Evolutionary conservation across 2,797 vertebrate genomes (phyloP).

Genomic region (Sebastes oblongus): DNA sequence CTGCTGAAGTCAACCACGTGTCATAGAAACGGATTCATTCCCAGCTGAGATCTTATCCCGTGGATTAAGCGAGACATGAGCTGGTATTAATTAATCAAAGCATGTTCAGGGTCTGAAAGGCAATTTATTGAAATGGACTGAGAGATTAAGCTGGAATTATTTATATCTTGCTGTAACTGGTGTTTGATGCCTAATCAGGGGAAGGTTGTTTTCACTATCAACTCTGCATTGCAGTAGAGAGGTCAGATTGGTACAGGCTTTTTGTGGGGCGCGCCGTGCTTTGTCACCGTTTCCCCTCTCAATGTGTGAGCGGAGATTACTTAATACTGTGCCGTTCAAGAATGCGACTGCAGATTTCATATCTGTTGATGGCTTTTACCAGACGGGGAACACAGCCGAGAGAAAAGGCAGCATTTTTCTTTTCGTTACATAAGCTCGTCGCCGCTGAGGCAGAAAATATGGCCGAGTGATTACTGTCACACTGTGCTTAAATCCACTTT

Average conservation of each 20-base stretch:
- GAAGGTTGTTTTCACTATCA: constrained; percentile 40
- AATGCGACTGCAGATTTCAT: constrained; percentile 50
- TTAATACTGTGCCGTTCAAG: constrained; percentile 46
- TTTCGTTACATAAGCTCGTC: constrained; percentile 54
- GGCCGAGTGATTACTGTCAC: constrained; percentile 50
- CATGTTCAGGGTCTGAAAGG: constrained; percentile 30
- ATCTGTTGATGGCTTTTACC: constrained; percentile 58
- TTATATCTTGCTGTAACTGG: constrained; percentile 35
- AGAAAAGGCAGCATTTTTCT: constrained; percentile 40
- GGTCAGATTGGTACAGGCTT: constrained; percentile 41
- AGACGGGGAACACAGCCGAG: constrained; percentile 19
- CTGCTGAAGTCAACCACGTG: not conserved
- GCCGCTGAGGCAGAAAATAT: constrained; percentile 27
- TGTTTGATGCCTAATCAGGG: constrained; percentile 46
- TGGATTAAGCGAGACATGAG: constrained; percentile 41
- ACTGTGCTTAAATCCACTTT: constrained; percentile 42
- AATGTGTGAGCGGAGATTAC: constrained; percentile 28
- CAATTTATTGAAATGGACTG: constrained; percentile 56
- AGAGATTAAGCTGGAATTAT: constrained; percentile 54
- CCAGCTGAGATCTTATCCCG: constrained; percentile 39
- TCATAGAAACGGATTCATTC: constrained; percentile 22
- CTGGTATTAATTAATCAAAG: constrained; percentile 61
- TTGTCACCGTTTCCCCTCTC: constrained; percentile 32
- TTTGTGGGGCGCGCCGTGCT: constrained; percentile 18
- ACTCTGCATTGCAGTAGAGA: constrained; percentile 70